These are phyloP conservation scores for Nomada hirtipes DNA, from an alignment of 2,888 invertebrate species.

Conservation along the genomic window DNA sequence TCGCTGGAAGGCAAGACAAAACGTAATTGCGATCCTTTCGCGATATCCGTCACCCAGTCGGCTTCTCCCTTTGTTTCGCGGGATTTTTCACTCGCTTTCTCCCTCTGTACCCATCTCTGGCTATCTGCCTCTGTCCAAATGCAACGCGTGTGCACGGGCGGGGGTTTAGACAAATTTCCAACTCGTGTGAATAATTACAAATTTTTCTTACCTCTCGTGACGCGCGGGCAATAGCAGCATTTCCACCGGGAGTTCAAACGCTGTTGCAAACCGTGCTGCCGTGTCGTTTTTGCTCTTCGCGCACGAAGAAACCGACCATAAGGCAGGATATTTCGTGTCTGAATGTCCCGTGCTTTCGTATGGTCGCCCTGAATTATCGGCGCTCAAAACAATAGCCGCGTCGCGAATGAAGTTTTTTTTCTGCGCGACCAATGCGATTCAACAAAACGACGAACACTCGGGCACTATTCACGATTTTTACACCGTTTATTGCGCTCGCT, in stretches of 20 bases:
- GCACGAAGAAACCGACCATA: conserved; percentile 1
- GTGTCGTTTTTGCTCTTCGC: neutral
- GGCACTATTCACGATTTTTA: conserved; percentile 7
- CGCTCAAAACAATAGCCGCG: conserved; percentile 20
- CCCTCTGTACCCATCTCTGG: no score
- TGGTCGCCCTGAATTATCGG: conserved; percentile 21
- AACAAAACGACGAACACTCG: neutral
- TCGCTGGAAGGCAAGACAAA: neutral
- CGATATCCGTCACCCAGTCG: neutral
- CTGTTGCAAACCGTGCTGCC: neutral
- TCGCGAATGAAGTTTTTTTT: conserved; percentile 18
- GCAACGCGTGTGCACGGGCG: no score
- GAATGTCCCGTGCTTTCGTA: neutral
- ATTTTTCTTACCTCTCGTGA: neutral
- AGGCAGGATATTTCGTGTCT: neutral
- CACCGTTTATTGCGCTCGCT: neutral
- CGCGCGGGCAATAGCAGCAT: neutral
- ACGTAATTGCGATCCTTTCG: neutral
- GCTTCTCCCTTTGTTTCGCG: neutral
- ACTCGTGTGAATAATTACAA: neutral
- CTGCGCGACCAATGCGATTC: neutral
- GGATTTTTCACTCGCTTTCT: no score
- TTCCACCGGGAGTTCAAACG: neutral
- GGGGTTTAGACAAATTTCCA: neutral
- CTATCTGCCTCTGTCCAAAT: neutral